phyloP scores from a whole-genome alignment of 2,888 invertebrate genomes.

The Campoletis raptor region DNA sequence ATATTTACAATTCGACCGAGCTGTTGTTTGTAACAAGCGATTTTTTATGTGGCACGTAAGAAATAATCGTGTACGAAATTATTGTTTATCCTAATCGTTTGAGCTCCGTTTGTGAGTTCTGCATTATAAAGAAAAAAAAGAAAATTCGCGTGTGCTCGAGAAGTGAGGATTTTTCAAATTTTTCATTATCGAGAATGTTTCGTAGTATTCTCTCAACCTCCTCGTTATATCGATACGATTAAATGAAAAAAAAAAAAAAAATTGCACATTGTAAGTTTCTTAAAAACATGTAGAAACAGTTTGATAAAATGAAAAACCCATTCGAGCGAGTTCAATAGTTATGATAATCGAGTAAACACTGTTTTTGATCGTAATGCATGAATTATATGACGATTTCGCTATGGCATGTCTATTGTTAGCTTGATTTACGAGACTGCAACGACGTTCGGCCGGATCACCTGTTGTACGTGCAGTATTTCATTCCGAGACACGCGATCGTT shows the following conservation, averaged over 20 bases:
- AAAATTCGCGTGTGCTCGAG: background rate
- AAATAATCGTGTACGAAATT: constrained; percentile 4
- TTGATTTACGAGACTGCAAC: constrained; percentile 31
- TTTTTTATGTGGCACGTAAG: background rate
- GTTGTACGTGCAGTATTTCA: constrained; percentile 32
- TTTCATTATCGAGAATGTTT: background rate
- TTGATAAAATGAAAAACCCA: background rate
- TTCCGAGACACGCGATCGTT: constrained; percentile 21
- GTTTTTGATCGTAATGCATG: constrained; percentile 13
- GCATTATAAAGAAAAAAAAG: background rate
- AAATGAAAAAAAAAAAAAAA: background rate
- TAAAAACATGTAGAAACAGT: background rate
- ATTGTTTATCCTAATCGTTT: background rate
- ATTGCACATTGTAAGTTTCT: background rate
- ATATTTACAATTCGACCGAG: constrained; percentile 57
- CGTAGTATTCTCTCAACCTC: background rate
- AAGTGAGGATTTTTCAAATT: background rate
- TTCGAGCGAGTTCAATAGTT: background rate
- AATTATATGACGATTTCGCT: background rate
- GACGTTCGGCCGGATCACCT: constrained; percentile 28
- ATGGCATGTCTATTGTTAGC: constrained; percentile 5
- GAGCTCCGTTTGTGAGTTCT: background rate
- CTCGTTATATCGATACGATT: background rate
- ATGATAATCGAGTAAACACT: background rate
- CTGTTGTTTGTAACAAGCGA: constrained; percentile 22